These are phyloP conservation scores for Torymus auratus DNA, from an alignment of 2,888 invertebrate genomes.

Conservation along the genomic window DNA sequence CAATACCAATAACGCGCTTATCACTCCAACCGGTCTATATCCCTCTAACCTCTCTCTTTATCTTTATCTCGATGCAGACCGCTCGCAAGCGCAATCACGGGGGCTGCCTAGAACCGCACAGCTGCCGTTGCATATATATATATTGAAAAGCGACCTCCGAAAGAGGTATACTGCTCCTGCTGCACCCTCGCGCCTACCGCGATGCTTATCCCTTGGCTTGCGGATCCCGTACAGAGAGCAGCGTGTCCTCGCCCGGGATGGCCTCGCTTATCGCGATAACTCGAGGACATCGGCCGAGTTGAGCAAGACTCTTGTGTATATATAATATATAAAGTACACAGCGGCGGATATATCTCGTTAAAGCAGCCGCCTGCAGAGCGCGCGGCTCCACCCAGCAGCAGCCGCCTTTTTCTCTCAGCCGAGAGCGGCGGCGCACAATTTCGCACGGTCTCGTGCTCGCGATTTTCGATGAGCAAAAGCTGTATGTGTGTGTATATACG, in stretches of 20 bases:
- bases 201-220: not conserved
- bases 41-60: too few relatives aligned
- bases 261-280: constrained; percentile 74
- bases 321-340: too few relatives aligned
- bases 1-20: too few relatives aligned
- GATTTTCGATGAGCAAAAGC: constrained; percentile 20
- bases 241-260: constrained; percentile 72
- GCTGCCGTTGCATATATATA: too few relatives aligned
- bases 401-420: not conserved
- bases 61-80: too few relatives aligned
- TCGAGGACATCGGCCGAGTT: constrained; percentile 71
- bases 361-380: constrained; percentile 10
- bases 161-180: not conserved
- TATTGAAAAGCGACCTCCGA: not conserved
- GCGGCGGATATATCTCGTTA: too few relatives aligned
- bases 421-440: not conserved
- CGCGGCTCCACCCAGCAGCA: constrained; percentile 70
- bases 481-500: not conserved
- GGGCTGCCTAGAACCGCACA: too few relatives aligned
- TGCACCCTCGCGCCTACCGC: constrained; percentile 8
- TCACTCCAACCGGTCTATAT: too few relatives aligned
- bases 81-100: too few relatives aligned
- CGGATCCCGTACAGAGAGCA: not conserved
- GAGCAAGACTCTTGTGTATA: constrained; percentile 63
- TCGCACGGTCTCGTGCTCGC: constrained; percentile 17